Evolutionary conservation across 2,888 invertebrate genomes (phyloP), one percentile per base, ranked within the genome.

Genomic region (Zhuqinia jingwanae): DNA sequence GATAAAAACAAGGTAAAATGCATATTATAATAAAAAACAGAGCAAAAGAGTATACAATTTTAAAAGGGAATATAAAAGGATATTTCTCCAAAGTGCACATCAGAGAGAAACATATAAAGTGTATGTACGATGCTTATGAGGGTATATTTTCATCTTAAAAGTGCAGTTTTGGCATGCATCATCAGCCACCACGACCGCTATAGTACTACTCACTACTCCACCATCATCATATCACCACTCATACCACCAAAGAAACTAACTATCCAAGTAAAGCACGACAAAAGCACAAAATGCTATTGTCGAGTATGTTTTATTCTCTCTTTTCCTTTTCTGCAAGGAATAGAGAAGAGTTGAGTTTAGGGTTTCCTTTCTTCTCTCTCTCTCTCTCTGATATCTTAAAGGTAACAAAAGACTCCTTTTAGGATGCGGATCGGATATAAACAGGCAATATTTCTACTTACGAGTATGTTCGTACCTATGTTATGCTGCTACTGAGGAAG

Each of bases 131-230:
- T n/a, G 45, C 25, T 36, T n/a, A 22, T 11, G 42, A 58, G 68
- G 25, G 42, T 30, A 45, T n/a, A n/a, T n/a, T n/a, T 70, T 70
- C 47, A 30, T 11, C 17, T 27, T 42, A 75, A 75, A 75, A 75
- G 36, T 75, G 75, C 75, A 83, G 63, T 76, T 77, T 83, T 83
- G 82, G 82, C 76, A 76, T 83, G 76, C 76, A 63, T 83, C 82
- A 83, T 83, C 82, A 76, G 75, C 75, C 53, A 75, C 75, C 75
- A 76, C 56, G 56, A 75, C 75, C 56, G 17, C 56, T 30, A 56
- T 8, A 36, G 5, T 36, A 8, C 8, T 6, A 36, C 36, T 75
- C 56, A 25, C 56, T 10, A 58, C 20, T 58, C 36, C 30, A 56
- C 56, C 75, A 56, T 75, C 75, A 75, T 56, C 56, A 30, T 56